A percentile compares a stretch with the other conserved stretches of the same genome.
These are phyloP conservation scores for Monopterus albus DNA, from an alignment of 2,113 vertebrate genomes.

Conservation along the genomic window DNA sequence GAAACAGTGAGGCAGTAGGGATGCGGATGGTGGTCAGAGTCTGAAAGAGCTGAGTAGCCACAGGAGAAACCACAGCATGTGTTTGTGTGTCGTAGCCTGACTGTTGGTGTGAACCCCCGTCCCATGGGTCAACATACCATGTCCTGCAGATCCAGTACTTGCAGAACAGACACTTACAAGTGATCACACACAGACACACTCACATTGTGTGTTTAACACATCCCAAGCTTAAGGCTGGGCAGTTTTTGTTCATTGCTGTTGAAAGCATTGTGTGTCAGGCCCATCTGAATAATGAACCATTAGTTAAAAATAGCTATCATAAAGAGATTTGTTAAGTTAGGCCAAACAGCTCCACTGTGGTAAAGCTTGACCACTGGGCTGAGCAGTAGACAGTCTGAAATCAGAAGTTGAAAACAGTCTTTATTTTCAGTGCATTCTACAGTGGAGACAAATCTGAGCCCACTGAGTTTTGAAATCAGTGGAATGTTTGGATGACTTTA, in stretches of 20 bases:
- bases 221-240: conserved; percentile 25
- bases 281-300: conserved; percentile 32
- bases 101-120: conserved; percentile 51
- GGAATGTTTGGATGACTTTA: conserved; percentile 6
- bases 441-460: conserved; percentile 18
- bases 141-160: conserved; percentile 61
- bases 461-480: conserved; percentile 12
- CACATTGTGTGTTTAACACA: conserved; percentile 42
- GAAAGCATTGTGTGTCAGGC: conserved; percentile 55
- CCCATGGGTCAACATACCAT: conserved; percentile 55
- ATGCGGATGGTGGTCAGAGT: conserved; percentile 52
- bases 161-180: conserved; percentile 21
- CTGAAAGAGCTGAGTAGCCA: conserved; percentile 66
- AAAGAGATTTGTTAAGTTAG: conserved; percentile 53
- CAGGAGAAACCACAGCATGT: conserved; percentile 70
- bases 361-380: conserved; percentile 39
- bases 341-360: conserved; percentile 36
- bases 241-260: conserved; percentile 35
- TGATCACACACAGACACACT: conserved; percentile 18
- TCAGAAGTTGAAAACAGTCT: conserved; percentile 29
- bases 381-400: conserved; percentile 37
- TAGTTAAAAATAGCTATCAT: conserved; percentile 48
- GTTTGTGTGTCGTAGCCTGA: conserved; percentile 56
- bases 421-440: conserved; percentile 17
- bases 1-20: conserved; percentile 27